phyloP scores from a whole-genome alignment of 1,140 invertebrate species.

The Diplogasteroides magnus region DNA sequence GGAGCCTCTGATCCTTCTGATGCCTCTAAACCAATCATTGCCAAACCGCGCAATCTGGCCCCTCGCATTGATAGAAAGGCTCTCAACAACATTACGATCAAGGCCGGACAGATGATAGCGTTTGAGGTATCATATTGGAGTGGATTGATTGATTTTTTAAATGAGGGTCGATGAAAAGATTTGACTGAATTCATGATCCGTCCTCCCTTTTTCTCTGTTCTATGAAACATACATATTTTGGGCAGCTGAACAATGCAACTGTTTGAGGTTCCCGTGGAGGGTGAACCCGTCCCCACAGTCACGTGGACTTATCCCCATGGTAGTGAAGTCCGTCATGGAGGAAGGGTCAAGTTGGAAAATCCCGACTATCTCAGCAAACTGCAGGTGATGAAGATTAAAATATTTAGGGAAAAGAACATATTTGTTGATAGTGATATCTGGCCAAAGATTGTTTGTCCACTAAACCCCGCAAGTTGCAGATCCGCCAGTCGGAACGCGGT shows the following conservation, averaged over 20 bases:
- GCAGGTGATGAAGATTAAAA: neutral
- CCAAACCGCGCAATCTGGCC: constrained; percentile 77
- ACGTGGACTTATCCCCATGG: constrained; percentile 78
- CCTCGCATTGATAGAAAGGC: constrained; percentile 84
- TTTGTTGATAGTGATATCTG: no score
- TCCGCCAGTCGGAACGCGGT: constrained; percentile 74
- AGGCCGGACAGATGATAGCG: constrained; percentile 80
- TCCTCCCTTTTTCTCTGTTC: no score
- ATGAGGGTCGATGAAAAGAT: neutral
- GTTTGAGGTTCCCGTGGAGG: constrained; percentile 79
- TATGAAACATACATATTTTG: no score
- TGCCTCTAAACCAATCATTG: constrained; percentile 72
- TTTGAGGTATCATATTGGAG: neutral
- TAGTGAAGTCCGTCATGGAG: constrained; percentile 71
- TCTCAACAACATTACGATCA: constrained; percentile 77
- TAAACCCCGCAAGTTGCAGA: constrained; percentile 66
- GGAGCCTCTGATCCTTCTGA: constrained; percentile 75
- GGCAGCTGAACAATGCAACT: neutral
- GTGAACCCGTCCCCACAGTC: constrained; percentile 79
- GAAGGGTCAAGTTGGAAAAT: constrained; percentile 67
- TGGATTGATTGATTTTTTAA: neutral
- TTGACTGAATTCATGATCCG: no score
- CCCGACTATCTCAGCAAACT: constrained; percentile 74
- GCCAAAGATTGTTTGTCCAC: no score
- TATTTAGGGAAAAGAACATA: no score